These are phyloP conservation scores for Drosophila rubida DNA, from an alignment of 2,888 invertebrate genomes.

Conservation along the genomic window DNA sequence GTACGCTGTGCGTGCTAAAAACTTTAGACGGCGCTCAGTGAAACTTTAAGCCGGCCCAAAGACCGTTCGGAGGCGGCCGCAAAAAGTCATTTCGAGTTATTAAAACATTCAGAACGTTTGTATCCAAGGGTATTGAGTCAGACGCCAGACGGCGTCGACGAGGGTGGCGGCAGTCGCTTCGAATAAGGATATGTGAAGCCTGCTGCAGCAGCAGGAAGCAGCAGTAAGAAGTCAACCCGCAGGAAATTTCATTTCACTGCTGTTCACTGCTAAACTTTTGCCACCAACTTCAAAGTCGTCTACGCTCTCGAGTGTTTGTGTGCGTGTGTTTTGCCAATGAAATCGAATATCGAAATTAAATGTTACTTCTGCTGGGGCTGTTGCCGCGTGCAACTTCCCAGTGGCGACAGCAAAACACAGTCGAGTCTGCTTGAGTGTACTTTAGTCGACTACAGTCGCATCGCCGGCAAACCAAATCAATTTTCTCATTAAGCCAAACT, in stretches of 20 bases:
- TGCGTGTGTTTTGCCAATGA: conserved; percentile 65
- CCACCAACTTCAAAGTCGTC: conserved; percentile 39
- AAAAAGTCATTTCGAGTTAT: conserved; percentile 80
- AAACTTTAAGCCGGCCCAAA: conserved; percentile 54
- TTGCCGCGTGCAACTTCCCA: conserved; percentile 26
- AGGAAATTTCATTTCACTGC: conserved; percentile 77
- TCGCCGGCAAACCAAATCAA: conserved; percentile 61
- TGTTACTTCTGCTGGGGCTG: conserved; percentile 52
- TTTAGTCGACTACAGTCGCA: conserved; percentile 23
- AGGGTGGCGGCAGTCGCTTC: conserved; percentile 30
- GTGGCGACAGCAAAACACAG: conserved; percentile 15
- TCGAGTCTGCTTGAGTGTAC: conserved; percentile 6
- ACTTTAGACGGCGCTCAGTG: conserved; percentile 57
- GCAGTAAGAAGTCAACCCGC: conserved; percentile 62
- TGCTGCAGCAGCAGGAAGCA: conserved; percentile 63
- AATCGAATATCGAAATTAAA: conserved; percentile 81
- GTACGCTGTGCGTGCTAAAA: conserved; percentile 65
- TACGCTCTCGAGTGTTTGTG: conserved; percentile 5
- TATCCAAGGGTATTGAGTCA: conserved; percentile 60
- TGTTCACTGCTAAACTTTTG: conserved; percentile 59
- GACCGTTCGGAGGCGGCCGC: conserved; percentile 54
- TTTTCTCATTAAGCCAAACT: conserved; percentile 74
- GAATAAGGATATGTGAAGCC: conserved; percentile 68
- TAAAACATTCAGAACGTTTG: conserved; percentile 82
- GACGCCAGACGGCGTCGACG: background rate